These are phyloP conservation scores for Miichthys miiuy DNA, from an alignment of 2,797 vertebrate species.

Conservation along the genomic window DNA sequence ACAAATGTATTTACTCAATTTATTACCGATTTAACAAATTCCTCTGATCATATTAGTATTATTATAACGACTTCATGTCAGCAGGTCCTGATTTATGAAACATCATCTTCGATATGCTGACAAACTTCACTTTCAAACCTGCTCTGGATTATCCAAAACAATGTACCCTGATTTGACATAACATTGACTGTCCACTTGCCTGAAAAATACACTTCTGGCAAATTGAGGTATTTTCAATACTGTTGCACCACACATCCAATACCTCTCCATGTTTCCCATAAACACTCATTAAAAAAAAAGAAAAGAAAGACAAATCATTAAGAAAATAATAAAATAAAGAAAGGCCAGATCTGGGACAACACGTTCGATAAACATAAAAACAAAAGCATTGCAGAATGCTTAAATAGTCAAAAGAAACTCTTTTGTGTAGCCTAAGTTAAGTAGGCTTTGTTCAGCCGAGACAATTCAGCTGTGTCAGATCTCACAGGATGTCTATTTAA, in stretches of 20 bases:
- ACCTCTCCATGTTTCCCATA: constrained; percentile 46
- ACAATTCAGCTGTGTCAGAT: constrained; percentile 21
- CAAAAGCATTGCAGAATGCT: constrained; percentile 41
- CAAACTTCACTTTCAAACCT: constrained; percentile 46
- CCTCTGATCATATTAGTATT: background rate
- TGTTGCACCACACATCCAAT: constrained; percentile 59
- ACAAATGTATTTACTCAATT: constrained; percentile 3
- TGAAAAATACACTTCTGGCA: constrained; percentile 69
- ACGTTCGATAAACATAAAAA: constrained; percentile 44
- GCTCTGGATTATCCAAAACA: constrained; percentile 59
- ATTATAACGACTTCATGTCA: background rate
- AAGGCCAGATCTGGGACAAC: constrained; percentile 30
- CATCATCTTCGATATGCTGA: constrained; percentile 33
- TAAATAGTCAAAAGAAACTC: constrained; percentile 31
- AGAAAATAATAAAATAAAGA: background rate
- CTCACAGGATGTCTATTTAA: constrained; percentile 39
- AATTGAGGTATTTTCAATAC: constrained; percentile 78
- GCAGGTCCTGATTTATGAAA: constrained; percentile 53
- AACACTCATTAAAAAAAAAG: constrained; percentile 20
- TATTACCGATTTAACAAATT: background rate
- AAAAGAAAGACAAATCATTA: background rate
- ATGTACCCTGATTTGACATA: constrained; percentile 71
- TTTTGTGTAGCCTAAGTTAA: constrained; percentile 27
- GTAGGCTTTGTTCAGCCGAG: constrained; percentile 21
- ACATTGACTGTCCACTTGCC: constrained; percentile 59